Conservation (phyloP, 2,888 invertebrate species). For the Chrysomela aeneicollis region DNA sequence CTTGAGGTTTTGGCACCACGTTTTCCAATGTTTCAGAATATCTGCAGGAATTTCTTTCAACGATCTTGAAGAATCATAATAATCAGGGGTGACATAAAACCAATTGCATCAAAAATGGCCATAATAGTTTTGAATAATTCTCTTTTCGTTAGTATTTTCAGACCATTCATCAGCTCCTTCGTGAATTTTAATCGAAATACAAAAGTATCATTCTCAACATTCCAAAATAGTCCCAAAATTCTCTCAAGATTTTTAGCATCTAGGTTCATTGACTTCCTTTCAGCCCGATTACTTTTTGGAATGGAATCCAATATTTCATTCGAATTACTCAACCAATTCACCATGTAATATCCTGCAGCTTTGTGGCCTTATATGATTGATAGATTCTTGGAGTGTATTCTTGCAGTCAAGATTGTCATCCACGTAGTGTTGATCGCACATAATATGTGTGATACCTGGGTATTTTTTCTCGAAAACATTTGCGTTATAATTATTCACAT, state of each 20-base stretch:
- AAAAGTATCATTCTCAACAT: background rate
- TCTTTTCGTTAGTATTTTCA: background rate
- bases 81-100: background rate
- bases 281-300: background rate
- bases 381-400: background rate
- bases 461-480: too few species aligned
- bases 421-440: background rate
- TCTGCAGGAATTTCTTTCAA: background rate
- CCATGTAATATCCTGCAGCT: background rate
- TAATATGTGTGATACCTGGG: background rate
- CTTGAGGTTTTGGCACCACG: background rate
- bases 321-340: background rate
- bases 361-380: background rate
- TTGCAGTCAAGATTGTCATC: background rate
- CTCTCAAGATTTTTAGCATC: background rate
- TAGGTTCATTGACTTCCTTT: background rate
- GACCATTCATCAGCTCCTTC: background rate
- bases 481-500: background rate
- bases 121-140: too few species aligned
- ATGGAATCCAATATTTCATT: background rate
- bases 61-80: background rate
- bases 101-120: background rate
- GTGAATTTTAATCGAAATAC: background rate
- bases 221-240: constrained; percentile 6
- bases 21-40: background rate